Evolutionary conservation across 2,113 vertebrate genomes (phyloP).

Genomic region (Neolamprologus devosi): DNA sequence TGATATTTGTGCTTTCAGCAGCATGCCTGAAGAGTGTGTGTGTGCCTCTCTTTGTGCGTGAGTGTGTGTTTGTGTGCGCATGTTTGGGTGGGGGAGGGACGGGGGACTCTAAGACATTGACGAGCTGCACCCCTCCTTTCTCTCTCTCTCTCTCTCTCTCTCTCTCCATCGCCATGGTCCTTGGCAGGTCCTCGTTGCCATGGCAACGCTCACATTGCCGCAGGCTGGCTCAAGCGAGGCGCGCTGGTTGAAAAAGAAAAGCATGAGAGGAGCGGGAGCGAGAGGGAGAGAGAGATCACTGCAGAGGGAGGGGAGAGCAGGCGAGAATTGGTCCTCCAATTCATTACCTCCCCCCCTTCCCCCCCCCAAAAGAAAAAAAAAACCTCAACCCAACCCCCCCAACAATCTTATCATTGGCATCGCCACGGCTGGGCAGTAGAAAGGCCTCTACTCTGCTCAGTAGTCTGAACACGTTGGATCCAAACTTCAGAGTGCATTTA

Average conservation of each 20-base stretch:
- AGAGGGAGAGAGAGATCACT: neutral
- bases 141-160: neutral
- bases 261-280: neutral
- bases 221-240: slow-evolving; percentile 55
- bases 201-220: slow-evolving; percentile 58
- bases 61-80: neutral
- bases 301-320: slow-evolving; percentile 22
- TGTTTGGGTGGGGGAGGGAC: neutral
- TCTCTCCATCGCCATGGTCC: slow-evolving; percentile 28
- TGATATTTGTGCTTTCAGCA: slow-evolving; percentile 31
- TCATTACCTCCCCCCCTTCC: slow-evolving; percentile 25
- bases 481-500: slow-evolving; percentile 76
- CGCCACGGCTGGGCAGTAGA: slow-evolving; percentile 11
- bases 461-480: slow-evolving; percentile 74
- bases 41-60: neutral
- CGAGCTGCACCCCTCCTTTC: slow-evolving; percentile 22
- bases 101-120: slow-evolving; percentile 29
- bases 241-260: slow-evolving; percentile 51
- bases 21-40: neutral
- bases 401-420: slow-evolving; percentile 56
- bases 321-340: slow-evolving; percentile 47
- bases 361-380: neutral
- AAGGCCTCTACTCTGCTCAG: slow-evolving; percentile 57
- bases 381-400: neutral
- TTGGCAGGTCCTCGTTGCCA: slow-evolving; percentile 53